Evolutionary conservation across 2,888 invertebrate genomes (phyloP).

Genomic region (Tipula lateralis): DNA sequence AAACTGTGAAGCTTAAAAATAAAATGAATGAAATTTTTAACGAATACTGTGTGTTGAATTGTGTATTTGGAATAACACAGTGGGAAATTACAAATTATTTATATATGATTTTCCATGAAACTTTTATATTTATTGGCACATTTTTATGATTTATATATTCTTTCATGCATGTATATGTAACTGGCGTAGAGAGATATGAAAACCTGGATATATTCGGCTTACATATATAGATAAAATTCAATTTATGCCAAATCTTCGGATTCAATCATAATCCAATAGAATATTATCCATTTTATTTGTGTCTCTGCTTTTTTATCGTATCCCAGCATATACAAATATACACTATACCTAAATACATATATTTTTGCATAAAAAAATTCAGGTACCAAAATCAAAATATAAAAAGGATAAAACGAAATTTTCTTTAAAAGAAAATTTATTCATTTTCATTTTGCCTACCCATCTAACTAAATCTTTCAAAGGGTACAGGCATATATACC

Average conservation of each 20-base stretch:
- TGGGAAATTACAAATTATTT: background rate
- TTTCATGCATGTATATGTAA: background rate
- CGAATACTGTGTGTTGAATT: background rate
- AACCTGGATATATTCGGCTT: background rate
- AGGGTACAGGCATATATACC: background rate
- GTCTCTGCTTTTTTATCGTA: background rate
- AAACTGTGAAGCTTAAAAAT: conserved; percentile 11
- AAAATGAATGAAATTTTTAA: background rate
- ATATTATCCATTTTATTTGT: background rate
- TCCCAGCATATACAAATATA: no score
- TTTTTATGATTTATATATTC: background rate
- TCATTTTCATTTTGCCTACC: background rate
- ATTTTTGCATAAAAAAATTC: background rate
- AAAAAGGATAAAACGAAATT: background rate
- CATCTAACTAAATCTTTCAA: background rate
- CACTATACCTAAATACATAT: background rate
- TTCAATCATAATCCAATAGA: conserved; percentile 19
- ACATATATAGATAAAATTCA: background rate
- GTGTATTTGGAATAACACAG: background rate
- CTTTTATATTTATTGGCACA: background rate
- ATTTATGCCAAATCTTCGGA: conserved; percentile 11
- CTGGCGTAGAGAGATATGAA: background rate
- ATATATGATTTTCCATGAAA: background rate
- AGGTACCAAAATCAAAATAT: background rate
- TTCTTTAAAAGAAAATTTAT: background rate